Evolutionary conservation across 2,797 vertebrate genomes (phyloP).

Genomic region (Danio choprae): DNA sequence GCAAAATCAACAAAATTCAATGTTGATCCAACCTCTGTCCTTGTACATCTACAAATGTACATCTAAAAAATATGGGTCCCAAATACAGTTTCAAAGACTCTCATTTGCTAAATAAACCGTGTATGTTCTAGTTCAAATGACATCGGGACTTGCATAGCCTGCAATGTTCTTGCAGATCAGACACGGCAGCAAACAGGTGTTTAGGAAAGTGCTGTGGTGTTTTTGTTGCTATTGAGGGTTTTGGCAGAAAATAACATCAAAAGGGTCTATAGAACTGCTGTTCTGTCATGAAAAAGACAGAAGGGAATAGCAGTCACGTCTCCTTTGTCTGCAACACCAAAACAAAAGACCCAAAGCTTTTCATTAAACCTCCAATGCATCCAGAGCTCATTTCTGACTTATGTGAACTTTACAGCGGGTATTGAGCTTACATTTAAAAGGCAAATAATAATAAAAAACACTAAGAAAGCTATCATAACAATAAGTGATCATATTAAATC

Average conservation of each 20-base stretch:
- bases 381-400: constrained; percentile 8
- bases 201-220: neutral
- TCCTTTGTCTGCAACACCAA: constrained; percentile 21
- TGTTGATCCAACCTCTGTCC: neutral
- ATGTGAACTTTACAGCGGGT: neutral
- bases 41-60: too few relatives aligned
- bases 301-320: neutral
- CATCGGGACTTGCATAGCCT: neutral
- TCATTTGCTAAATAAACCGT: neutral
- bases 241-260: constrained; percentile 24
- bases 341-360: constrained; percentile 16
- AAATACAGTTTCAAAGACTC: neutral
- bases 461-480: neutral
- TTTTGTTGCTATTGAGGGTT: neutral
- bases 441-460: neutral
- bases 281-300: constrained; percentile 11
- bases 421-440: neutral
- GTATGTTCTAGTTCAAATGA: neutral
- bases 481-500: neutral
- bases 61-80: too few relatives aligned
- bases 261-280: neutral
- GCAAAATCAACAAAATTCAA: too few relatives aligned
- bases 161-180: neutral
- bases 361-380: neutral
- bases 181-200: constrained; percentile 13